A percentile compares a stretch with the other conserved stretches of the same genome.
Evolutionary conservation across 2,113 vertebrate species (phyloP).

Genomic region (Natator depressus): DNA sequence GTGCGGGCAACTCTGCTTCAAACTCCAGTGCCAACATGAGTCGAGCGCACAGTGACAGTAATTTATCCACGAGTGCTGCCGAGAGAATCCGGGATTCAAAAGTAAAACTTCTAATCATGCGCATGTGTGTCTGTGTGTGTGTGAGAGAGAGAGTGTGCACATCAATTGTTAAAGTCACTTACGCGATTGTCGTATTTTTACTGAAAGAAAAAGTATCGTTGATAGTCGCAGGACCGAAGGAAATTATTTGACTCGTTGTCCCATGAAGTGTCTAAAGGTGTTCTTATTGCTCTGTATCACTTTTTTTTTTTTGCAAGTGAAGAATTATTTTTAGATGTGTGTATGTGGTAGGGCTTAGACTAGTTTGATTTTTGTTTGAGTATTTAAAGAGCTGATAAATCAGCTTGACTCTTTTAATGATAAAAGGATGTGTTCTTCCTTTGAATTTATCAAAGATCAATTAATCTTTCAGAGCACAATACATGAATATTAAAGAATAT

Average conservation of each 20-base stretch:
- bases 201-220: background rate
- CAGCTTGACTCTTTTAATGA: background rate
- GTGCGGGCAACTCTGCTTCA: constrained; percentile 85
- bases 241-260: background rate
- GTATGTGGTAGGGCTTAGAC: background rate
- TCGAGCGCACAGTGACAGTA: constrained; percentile 95
- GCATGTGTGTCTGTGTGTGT: background rate
- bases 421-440: background rate
- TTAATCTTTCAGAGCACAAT: background rate
- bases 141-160: too few species aligned
- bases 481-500: background rate
- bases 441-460: background rate
- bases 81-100: constrained; percentile 98
- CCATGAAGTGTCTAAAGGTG: background rate
- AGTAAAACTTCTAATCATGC: constrained; percentile 79
- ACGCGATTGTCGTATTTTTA: background rate
- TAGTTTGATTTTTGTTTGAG: background rate
- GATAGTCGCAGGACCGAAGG: background rate
- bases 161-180: background rate
- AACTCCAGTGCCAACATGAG: constrained; percentile 96
- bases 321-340: background rate
- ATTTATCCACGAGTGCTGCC: constrained; percentile 92
- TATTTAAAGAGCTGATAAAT: background rate
- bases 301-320: background rate
- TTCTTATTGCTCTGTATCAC: background rate